Conservation (phyloP, 1,140 invertebrate genomes). For the Thaumatotibia leucotreta region DNA sequence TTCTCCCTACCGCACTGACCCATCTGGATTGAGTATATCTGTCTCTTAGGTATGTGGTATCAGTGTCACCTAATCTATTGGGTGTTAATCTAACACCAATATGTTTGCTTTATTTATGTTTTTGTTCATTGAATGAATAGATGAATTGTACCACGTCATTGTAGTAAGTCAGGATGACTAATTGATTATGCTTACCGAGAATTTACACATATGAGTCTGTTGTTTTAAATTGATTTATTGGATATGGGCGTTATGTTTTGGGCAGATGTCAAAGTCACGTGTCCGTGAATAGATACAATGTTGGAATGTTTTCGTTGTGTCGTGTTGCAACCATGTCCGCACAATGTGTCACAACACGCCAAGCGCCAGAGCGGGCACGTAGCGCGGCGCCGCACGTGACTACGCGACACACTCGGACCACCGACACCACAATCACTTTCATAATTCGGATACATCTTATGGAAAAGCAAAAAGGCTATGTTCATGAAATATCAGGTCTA, state of each 20-base stretch:
- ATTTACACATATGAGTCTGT: background rate
- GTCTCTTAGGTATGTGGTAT: too few relatives aligned
- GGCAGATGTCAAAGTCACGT: constrained; percentile 4
- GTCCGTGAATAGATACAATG: background rate
- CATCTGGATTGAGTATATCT: too few relatives aligned
- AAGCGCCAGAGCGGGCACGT: constrained; percentile 2
- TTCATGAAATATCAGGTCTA: background rate
- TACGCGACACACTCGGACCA: background rate
- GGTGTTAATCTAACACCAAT: too few relatives aligned
- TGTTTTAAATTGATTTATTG: background rate
- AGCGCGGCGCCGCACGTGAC: background rate
- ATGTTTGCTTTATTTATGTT: too few relatives aligned
- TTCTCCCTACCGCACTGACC: too few relatives aligned
- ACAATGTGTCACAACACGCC: constrained; percentile 6
- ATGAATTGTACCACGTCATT: background rate
- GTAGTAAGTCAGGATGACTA: too few relatives aligned
- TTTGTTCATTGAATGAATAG: too few relatives aligned
- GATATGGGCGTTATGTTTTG: background rate
- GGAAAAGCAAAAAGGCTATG: background rate
- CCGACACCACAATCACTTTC: background rate
- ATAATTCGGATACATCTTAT: background rate
- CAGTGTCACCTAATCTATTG: too few relatives aligned
- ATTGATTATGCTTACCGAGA: background rate
- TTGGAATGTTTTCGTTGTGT: constrained; percentile 11
- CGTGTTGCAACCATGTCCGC: constrained; percentile 10